Conservation (phyloP, 2,797 vertebrate species). For the Euphonia xanthogaster region DNA sequence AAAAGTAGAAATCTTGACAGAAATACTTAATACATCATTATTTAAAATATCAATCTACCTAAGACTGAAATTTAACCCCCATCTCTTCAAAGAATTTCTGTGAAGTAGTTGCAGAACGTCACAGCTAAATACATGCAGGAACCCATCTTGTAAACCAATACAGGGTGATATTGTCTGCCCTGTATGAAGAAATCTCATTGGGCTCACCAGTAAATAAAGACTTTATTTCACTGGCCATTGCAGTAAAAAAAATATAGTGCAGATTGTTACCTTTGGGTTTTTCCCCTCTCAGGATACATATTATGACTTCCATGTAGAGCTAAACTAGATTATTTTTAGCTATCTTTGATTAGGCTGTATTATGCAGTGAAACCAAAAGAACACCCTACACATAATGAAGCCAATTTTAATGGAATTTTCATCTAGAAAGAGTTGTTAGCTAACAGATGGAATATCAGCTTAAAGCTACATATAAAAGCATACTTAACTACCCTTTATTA, state of each 20-base stretch:
- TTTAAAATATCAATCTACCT: not conserved
- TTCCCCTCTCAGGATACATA: not conserved
- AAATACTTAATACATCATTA: not conserved
- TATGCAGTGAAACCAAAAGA: not conserved
- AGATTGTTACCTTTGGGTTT: not conserved
- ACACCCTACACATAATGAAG: not conserved
- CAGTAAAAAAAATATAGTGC: not conserved
- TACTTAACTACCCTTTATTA: not conserved
- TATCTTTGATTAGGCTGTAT: not conserved
- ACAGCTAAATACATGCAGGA: not conserved
- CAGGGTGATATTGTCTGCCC: not conserved
- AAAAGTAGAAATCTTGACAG: not conserved
- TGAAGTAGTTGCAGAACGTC: not conserved
- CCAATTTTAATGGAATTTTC: not conserved
- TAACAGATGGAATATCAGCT: conserved; percentile 4
- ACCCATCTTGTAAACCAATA: not conserved
- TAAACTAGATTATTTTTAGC: not conserved
- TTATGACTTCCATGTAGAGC: not conserved
- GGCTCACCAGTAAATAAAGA: not conserved
- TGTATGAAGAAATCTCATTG: not conserved
- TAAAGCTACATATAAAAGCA: not conserved
- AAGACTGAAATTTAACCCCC: not conserved
- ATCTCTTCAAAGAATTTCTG: not conserved
- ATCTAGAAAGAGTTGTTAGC: not conserved
- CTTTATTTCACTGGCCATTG: not conserved